These are phyloP conservation scores for Aspidiotus destructor DNA, from an alignment of 2,888 invertebrate genomes.

Conservation along the genomic window DNA sequence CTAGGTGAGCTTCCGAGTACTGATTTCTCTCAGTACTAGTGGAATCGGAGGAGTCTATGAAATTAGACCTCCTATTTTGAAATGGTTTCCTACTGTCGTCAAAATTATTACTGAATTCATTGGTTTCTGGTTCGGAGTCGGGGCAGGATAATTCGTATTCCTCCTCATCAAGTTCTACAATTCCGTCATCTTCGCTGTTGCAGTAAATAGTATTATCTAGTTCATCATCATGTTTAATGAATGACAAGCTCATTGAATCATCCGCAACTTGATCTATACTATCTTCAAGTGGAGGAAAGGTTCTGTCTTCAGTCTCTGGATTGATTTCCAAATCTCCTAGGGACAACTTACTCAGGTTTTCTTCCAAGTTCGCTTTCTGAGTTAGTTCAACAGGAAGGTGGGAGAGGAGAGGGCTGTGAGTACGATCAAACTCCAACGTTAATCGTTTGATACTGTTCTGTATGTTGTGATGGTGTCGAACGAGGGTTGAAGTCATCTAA, in stretches of 20 bases:
- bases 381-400: conserved; percentile 12
- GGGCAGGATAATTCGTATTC: background rate
- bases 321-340: no score
- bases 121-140: background rate
- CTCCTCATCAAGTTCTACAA: background rate
- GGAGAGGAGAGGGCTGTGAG: conserved; percentile 9
- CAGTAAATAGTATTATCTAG: background rate
- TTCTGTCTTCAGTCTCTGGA: no score
- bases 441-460: conserved; percentile 16
- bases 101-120: no score
- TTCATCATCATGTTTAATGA: background rate
- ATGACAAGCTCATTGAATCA: no score
- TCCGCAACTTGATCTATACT: no score
- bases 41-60: background rate
- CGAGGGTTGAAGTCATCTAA: conserved; percentile 8
- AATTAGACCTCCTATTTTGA: no score
- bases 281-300: no score
- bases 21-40: background rate
- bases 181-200: background rate
- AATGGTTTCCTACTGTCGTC: no score
- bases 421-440: conserved; percentile 7
- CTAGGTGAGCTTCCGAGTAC: background rate
- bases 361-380: background rate
- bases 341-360: background rate
- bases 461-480: background rate